Conservation (phyloP, 1,140 invertebrate genomes). For the Parapsyche elsis region DNA sequence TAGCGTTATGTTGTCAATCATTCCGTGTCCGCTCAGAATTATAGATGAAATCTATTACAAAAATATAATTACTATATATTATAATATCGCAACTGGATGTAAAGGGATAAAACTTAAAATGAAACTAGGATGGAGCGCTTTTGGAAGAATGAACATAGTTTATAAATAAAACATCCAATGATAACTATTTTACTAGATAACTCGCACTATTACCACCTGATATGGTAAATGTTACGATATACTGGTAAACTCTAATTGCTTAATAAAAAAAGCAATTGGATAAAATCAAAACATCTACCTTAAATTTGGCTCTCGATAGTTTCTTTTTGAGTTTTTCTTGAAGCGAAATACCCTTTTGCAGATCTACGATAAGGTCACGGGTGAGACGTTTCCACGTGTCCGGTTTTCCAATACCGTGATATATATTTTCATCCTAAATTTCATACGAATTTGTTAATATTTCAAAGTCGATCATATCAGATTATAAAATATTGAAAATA, state of each 20-base stretch:
- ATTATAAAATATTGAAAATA: constrained; percentile 57
- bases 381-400: constrained; percentile 85
- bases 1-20: constrained; percentile 84
- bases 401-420: constrained; percentile 84
- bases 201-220: no score
- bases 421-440: constrained; percentile 79
- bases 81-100: neutral
- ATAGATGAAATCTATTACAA: constrained; percentile 69
- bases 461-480: neutral
- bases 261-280: no score
- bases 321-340: constrained; percentile 77
- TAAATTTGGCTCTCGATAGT: constrained; percentile 81
- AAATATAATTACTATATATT: constrained; percentile 32
- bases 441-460: constrained; percentile 33
- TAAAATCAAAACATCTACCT: constrained; percentile 64
- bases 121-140: no score
- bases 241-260: no score
- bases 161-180: no score
- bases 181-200: no score
- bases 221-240: no score
- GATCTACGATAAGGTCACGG: constrained; percentile 89
- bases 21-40: constrained; percentile 79
- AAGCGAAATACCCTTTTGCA: constrained; percentile 85
- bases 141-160: no score
- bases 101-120: no score